A percentile compares a stretch with the other conserved stretches of the same genome.
phyloP scores from a whole-genome alignment of 2,888 invertebrate species.

The Caenorhabditis zanzibari region DNA sequence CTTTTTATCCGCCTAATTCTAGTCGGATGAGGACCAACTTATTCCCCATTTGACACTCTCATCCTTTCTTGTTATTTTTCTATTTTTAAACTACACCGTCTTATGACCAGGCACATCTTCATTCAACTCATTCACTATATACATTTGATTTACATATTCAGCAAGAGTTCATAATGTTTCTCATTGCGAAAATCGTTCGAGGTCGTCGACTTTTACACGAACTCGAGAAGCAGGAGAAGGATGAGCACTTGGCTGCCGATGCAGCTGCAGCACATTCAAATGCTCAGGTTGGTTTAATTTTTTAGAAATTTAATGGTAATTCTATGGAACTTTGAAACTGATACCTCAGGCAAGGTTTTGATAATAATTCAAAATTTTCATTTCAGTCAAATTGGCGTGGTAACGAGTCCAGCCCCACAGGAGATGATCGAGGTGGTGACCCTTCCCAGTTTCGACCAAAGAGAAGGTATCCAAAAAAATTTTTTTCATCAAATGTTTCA shows the following conservation, averaged over 20 bases:
- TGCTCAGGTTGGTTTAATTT: conserved; percentile 42
- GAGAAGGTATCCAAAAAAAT: conserved; percentile 37
- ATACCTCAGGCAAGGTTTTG: too few relatives aligned
- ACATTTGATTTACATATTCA: conserved; percentile 29
- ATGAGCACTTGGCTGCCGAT: conserved; percentile 73
- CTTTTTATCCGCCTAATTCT: conserved; percentile 20
- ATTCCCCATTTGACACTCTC: conserved; percentile 14
- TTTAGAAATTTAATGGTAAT: background rate
- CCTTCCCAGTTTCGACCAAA: conserved; percentile 51
- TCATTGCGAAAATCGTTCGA: conserved; percentile 82
- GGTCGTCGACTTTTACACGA: conserved; percentile 82
- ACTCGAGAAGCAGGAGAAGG: conserved; percentile 80
- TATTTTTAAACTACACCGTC: conserved; percentile 11
- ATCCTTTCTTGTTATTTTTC: conserved; percentile 13
- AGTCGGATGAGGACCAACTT: conserved; percentile 19
- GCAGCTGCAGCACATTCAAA: conserved; percentile 56
- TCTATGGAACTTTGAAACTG: too few relatives aligned
- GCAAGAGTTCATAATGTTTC: conserved; percentile 76
- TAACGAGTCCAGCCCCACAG: conserved; percentile 48
- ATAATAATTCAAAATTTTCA: background rate
- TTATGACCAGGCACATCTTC: background rate
- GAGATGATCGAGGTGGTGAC: conserved; percentile 46
- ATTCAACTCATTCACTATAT: background rate
- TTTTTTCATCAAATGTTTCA: background rate
- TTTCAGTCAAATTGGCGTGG: conserved; percentile 35